Evolutionary conservation across 2,888 invertebrate genomes (phyloP), one percentile per base, ranked within the genome.

Genomic region (Xestia ashworthii): DNA sequence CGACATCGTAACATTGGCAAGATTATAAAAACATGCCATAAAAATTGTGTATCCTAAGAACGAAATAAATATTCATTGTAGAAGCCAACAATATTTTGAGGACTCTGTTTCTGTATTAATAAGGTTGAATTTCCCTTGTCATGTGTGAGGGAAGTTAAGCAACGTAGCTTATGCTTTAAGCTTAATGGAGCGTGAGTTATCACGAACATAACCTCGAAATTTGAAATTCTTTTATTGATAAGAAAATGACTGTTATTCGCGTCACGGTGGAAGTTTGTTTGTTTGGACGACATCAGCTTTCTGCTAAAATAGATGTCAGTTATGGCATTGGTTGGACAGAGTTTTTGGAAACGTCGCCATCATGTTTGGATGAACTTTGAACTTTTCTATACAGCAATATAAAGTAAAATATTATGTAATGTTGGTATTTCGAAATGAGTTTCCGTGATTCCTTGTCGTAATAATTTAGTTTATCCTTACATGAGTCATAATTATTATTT

Each of bases 1-100:
- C 81, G 82, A 89, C 88, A 87, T 89, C 91, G 86, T 90, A 89
- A 91, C 90, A 90, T 90, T 87, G 86, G 86, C 86, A 83, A 92
- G 94, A 94, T 94, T 94, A 93, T 93, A 94, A 94, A 94, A 94
- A 93, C 92, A 93, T 90, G 89, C 83, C 89, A 87, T 93, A 93
- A 94, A 93, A 93, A 90, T 81, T 79, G 77, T 88, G 89, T 86
- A 89, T 87, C 87, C 83, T 81, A 80, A 88, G 89, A 92, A 90
- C 87, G 87, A 87, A 89, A 90, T 91, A 91, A 92, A 92, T 91
- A 92, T 91, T 90, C 88, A 89, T 88, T 73, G 72, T 77, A 70
- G 32, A 46, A 68, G 32, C 55, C 38, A 67, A 41, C 25, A 66
- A 12, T 58, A 25, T 41, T 48, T 25, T 16, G 38, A 41, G 22